Evolutionary conservation across 2,888 invertebrate genomes (phyloP), one percentile per base, ranked within the genome.

Genomic region (Nudaria mundana): DNA sequence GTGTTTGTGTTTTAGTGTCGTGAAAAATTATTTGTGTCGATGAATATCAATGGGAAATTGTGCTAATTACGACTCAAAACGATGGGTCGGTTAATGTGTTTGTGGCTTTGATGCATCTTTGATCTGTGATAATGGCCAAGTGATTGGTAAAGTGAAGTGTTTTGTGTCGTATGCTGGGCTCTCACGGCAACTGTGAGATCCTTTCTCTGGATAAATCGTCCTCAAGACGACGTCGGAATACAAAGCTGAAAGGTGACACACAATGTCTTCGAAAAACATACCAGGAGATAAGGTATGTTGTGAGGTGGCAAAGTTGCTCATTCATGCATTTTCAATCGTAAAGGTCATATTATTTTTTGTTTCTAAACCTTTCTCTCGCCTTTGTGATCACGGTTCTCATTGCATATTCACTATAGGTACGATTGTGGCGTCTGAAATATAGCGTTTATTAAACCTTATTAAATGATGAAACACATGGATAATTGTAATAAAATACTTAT

Each of bases 271-370:
- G 80, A 93, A 94, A 90, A 93, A 93, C 89, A 93, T 94, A 90
- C 94, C 94, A 81, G 93, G 94, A 85, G 94, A 94, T 91, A 94
- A 94, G 94, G 94, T 94, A 87, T 87, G 90, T 81, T 81, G 42
- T 58, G 56, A 51, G 53, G 49, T 52, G 50, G 30, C 55, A 48
- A 48, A 44, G 47, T 60, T 59, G 54, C 54, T 48, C 60, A 62
- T n/a, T n/a, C n/a, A n/a, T n/a, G 48, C 51, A 49, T 63, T 64
- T 58, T 62, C 43, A 54, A 45, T 52, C 47, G 52, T 66, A 75
- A 73, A 81, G 81, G 81, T 81, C 80, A 80, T 64, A 69, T 72
- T 75, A 20, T 80, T 81, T 75, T 83, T 81, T 74, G 67, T 73
- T 72, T 77, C 71, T 71, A 63, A 72, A 65, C 81, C 82, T 85